Base-by-base conservation (phyloP, 2,113 vertebrate species). In the Pipa parva region DNA sequence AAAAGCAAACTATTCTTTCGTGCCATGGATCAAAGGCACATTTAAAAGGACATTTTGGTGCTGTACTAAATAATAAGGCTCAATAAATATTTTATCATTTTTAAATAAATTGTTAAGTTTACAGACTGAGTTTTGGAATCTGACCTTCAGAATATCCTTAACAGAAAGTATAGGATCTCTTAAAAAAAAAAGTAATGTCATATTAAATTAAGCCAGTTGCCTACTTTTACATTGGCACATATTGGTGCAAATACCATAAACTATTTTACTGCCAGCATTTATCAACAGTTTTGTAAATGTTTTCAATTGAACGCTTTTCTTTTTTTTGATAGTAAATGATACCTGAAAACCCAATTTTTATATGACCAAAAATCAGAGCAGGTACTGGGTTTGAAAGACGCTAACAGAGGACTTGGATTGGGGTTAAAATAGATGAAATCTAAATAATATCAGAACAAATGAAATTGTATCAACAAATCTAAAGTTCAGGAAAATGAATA, bases 241-340 rank as follows among this genome's bases (percentile, higher is more conserved):
- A 29, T 51, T 13, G 51, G 31, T 45, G 15, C 31, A 29, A 51
- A 28, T 9, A 24, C 39, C 3, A 27, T 52, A 31, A 17, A 8
- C 65, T 50, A 13, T n/a, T 37, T 33, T 59, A 59, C 27, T 25
- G 28, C 18, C 28, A 58, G 18, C 17, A 27, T 52, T 37, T 5
- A 52, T 31, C 5, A 52, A 7, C 27, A 25, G 21, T 37, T 59
- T 69, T 70, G 56, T 59, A 59, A 36, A 27, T 68, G 31, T 33
- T 61, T 60, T 42, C 42, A 51, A 69, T 45, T 48, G 48, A 12
- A 22, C n/a, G 59, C 24, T 31, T 17, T 26, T 59, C 37, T 49
- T 27, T 63, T 51, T 61, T n/a, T 48, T 17, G 22, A 29, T 48
- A 57, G 4, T 31, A 8, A 27, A 25, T 36, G 10, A 36, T 36